A percentile compares a stretch with the other conserved stretches of the same genome.
Evolutionary conservation across 2,113 vertebrate species (phyloP).

Genomic region (Axis porcinus): DNA sequence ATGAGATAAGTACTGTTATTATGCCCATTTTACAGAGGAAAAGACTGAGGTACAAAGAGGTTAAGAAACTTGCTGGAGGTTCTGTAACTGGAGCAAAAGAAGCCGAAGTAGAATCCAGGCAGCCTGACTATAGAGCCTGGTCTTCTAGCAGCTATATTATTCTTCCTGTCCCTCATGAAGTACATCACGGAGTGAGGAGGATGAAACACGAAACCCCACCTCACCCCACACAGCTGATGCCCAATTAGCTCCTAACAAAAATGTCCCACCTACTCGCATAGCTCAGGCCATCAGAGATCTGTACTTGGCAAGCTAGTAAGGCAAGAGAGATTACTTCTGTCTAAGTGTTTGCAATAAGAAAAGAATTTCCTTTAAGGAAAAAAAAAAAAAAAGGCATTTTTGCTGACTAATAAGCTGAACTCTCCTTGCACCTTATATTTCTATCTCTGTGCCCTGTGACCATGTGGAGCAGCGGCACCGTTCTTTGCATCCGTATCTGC

Average conservation of each 20-base stretch:
- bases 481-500: not conserved
- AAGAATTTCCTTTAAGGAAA: not conserved
- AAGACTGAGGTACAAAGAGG: not conserved
- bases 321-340: not conserved
- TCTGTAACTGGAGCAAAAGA: not conserved
- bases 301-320: not conserved
- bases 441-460: not conserved
- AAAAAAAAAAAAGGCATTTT: not conserved
- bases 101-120: not conserved
- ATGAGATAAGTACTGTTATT: not conserved
- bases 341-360: not conserved
- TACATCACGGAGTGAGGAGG: not conserved
- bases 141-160: not conserved
- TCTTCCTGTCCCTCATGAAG: accelerated
- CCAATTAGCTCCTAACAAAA: not conserved
- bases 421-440: not conserved
- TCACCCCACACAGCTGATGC: not conserved
- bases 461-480: accelerated
- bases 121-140: not conserved
- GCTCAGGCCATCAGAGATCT: not conserved
- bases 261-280: not conserved
- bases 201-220: not conserved
- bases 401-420: not conserved
- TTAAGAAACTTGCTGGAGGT: not conserved
- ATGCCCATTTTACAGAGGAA: not conserved